Conservation (phyloP, 2,797 vertebrate genomes). For the Coreius guichenoti region DNA sequence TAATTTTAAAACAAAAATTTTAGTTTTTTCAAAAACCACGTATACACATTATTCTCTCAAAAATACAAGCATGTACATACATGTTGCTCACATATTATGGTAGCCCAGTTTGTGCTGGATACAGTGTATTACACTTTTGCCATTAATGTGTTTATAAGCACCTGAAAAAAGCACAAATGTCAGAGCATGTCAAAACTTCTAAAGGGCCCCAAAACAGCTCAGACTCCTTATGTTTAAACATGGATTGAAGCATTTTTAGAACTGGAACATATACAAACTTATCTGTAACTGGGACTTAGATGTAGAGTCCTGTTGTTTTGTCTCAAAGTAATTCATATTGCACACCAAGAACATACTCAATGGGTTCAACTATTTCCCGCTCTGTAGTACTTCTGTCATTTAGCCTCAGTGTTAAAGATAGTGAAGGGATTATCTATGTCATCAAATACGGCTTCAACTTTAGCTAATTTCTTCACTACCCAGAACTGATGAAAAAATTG, state of each 20-base stretch:
- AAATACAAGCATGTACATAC: too few relatives aligned
- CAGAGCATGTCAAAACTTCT: too few relatives aligned
- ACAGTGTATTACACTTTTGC: too few relatives aligned
- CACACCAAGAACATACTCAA: neutral
- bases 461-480: neutral
- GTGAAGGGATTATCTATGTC: neutral
- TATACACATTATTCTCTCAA: too few relatives aligned
- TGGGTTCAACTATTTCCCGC: slow-evolving; percentile 4
- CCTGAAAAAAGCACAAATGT: too few relatives aligned
- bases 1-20: too few relatives aligned
- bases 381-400: neutral
- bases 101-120: too few relatives aligned
- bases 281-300: neutral
- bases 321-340: neutral
- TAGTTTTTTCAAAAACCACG: too few relatives aligned
- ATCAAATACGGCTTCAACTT: neutral
- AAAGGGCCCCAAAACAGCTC: too few relatives aligned
- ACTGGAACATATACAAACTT: neutral
- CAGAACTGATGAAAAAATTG: neutral
- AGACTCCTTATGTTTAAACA: neutral
- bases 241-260: neutral
- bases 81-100: too few relatives aligned
- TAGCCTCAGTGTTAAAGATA: neutral
- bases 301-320: neutral
- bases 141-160: too few relatives aligned